A percentile compares a stretch with the other conserved stretches of the same genome.
Evolutionary conservation across 2,888 invertebrate genomes (phyloP).

Genomic region (Apomyelois bistriatella): DNA sequence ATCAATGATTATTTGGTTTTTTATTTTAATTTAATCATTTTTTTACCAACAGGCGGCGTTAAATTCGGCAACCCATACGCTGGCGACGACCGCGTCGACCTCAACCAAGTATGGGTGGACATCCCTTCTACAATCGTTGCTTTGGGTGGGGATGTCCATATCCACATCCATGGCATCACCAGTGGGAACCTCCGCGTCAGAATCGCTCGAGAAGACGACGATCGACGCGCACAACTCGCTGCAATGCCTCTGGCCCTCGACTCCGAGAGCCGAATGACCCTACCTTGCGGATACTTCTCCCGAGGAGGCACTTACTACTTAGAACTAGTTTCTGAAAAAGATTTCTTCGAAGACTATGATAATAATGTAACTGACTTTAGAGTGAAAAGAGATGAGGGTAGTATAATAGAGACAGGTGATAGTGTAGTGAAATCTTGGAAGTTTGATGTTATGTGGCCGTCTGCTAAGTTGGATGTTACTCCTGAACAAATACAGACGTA

Average conservation of each 20-base stretch:
- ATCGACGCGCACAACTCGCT: constrained; percentile 56
- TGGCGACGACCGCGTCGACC: constrained; percentile 56
- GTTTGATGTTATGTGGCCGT: constrained; percentile 91
- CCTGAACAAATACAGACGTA: constrained; percentile 90
- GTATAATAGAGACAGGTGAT: constrained; percentile 61
- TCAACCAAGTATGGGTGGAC: constrained; percentile 80
- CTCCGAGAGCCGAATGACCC: constrained; percentile 69
- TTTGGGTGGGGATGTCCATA: constrained; percentile 88
- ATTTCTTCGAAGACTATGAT: constrained; percentile 49
- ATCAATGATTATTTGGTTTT: too few relatives aligned
- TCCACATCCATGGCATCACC: constrained; percentile 81
- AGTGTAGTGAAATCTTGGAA: constrained; percentile 75
- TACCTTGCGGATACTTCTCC: constrained; percentile 87
- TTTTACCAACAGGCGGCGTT: constrained; percentile 50
- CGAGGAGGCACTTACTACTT: constrained; percentile 83
- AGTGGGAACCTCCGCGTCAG: constrained; percentile 58
- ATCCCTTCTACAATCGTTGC: constrained; percentile 89
- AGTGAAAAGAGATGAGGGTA: constrained; percentile 57
- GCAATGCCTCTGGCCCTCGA: constrained; percentile 74
- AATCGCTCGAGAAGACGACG: constrained; percentile 73
- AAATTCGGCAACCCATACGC: constrained; percentile 61
- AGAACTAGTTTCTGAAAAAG: constrained; percentile 61
- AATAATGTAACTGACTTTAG: constrained; percentile 24
- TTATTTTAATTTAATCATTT: too few relatives aligned
- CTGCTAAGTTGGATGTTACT: constrained; percentile 84